Evolutionary conservation across 2,888 invertebrate species (phyloP), one percentile per base, ranked within the genome.

Genomic region (Camponotus fellah): DNA sequence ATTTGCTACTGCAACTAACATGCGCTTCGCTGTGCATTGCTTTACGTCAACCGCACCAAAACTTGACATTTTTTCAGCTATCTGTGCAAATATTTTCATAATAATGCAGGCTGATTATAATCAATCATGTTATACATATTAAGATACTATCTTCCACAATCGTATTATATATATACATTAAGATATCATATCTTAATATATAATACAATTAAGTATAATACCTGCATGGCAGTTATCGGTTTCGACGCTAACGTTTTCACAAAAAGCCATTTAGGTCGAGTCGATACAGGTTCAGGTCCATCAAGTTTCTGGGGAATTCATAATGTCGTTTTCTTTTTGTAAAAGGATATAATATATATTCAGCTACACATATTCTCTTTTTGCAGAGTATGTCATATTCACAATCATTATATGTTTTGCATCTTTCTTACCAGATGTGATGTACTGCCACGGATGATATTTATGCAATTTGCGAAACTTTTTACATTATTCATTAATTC

Each of bases 11-110:
- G 97, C 97, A 53, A 97, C 95, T 26, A 97, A 94, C 5, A 96
- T 96, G 65, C 94, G 95, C 40, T 92, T 92, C 32, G 74, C 66
- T 14, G 96, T 95, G 84, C 95, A 94, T 58, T 95, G 95, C 92
- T 96, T 96, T 14, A 97, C 95, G 94, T 97, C 97, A 43, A 97
- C 95, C 58, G 95, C 95, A 0, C 97, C 97, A 93, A 95, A 96
- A 17, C 94, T 93, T 14, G 96, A 96, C 76, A 97, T 95, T 82
- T 95, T 93, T 53, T 95, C 94, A 62, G 95, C 95, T 87, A 97
- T 94, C 97, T 97, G 92, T 21, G 86, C 86, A 34, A 81, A 86
- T 82, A 80, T 85, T 82, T 82, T 81, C 32, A 37, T 65, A 64
- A 69, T 4, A 66, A 56, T 66, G n/a, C 9, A 58, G 26, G 9